Conservation (phyloP, 2,797 vertebrate species). For the Alfaro cultratus region DNA sequence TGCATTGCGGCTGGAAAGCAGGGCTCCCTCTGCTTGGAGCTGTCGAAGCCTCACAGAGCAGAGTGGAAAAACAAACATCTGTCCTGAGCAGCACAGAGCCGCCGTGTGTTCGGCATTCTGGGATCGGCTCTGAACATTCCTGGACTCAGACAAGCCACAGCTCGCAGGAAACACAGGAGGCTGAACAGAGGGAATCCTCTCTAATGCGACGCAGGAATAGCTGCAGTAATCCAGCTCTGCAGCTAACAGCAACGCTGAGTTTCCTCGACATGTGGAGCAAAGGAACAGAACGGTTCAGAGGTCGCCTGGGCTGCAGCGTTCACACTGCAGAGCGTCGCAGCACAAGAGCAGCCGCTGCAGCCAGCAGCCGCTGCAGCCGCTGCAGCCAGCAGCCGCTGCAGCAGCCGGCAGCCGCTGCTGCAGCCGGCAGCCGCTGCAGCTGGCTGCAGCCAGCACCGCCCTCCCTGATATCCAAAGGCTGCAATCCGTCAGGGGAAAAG, state of each 20-base stretch:
- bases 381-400: too few species aligned
- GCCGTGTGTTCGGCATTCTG: constrained; percentile 73
- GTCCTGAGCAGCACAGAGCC: constrained; percentile 74
- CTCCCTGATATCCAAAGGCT: constrained; percentile 73
- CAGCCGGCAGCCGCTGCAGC: too few species aligned
- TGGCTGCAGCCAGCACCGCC: constrained; percentile 67
- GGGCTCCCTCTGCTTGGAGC: constrained; percentile 71
- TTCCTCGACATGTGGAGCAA: background rate
- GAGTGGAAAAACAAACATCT: constrained; percentile 81
- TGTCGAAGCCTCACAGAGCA: constrained; percentile 74
- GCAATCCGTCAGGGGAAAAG: constrained; percentile 80
- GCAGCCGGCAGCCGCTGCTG: constrained; percentile 60
- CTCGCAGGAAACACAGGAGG: constrained; percentile 64
- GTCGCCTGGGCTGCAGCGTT: constrained; percentile 19
- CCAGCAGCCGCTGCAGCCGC: too few species aligned
- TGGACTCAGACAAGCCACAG: constrained; percentile 71
- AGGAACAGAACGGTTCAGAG: background rate
- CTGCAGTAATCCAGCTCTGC: background rate
- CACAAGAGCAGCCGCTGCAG: constrained; percentile 21
- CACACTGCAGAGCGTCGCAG: constrained; percentile 21
- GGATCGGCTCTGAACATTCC: constrained; percentile 75
- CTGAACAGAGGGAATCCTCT: constrained; percentile 48
- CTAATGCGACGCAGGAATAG: constrained; percentile 6
- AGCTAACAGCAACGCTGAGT: background rate
- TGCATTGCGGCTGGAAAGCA: constrained; percentile 68